Evolutionary conservation across 37 sponge, comb jelly and placozoan species (phyloP), one percentile per base, ranked within the genome.

Genomic region (Tethya wilhelma): DNA sequence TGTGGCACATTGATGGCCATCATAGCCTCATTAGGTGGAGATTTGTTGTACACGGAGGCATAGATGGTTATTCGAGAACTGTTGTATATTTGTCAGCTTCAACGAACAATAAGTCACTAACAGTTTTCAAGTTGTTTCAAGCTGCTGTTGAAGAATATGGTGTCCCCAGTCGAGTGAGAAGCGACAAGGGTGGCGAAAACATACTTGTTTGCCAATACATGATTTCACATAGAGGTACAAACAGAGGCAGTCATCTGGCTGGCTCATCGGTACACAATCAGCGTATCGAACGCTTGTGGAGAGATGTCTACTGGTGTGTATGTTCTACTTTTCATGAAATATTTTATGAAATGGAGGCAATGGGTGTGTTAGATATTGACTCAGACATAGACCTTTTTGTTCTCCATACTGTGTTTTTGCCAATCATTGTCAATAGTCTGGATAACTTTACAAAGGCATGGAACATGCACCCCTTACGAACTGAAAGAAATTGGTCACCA

Each of bases 1-100:
- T 83, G 29, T 83, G 84, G 84, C 84, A 74, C 56, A 74, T 83
- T 39, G 84, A 83, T 66, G 84, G 75, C 33, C 75, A 74, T 56
- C 83, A 82, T 44, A 82, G 83, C 53, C 55, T 82, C 2, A 45
- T 82, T 53, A 34, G 74, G 1, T 82, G 83, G 83, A 33, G 65
- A 34, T 53, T 83, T 43, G 75, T 74, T 37, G 34, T 83, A 26
- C 84, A 83, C 66, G 75, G 84, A 4, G 34, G 75, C 38, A 83
- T 74, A 32, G 84, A 83, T 83, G 75, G 84, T 1, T 83, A 38
- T 55, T 83, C 84, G 6, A 6, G 84, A 12, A 42, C 64, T 36
- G 40, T 83, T 30, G 56, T 34, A 4, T 83, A 65, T 49, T 36
- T 83, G 38, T n/a, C 37, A 25, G 41, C 55, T 33, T 36, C 39